Evolutionary conservation across 1,140 invertebrate genomes (phyloP), one percentile per base, ranked within the genome.

Genomic region (Heliothis virescens): DNA sequence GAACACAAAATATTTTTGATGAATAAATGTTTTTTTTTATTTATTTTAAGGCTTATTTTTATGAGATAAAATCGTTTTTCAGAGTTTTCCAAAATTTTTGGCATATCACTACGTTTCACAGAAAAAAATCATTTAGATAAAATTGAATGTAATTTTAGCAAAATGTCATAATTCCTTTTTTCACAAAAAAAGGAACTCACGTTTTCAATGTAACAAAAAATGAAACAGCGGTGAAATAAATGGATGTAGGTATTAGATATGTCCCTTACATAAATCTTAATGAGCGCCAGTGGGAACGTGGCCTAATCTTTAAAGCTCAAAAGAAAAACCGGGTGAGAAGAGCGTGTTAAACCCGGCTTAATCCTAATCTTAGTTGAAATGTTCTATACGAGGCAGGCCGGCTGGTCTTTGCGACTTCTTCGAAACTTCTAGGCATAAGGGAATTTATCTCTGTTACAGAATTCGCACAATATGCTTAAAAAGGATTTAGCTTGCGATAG

Each of bases 251-350:
- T 26, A 53, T 52, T 29, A 71, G 21, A 71, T 52, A 53, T 53
- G 67, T 53, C 21, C 48, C 18, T 71, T 26, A 47, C 52, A 72
- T 72, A 72, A 57, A 79, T 50, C 53, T 71, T 79, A 79, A 72
- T 79, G 69, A 73, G 55, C 18, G 57, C 26, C 69, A 53, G 50
- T 53, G 47, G 18, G 18, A 50, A 60, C 50, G 67, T 3, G 18
- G 52, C 29, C 63, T 79, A 79, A 79, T 79, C 69, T 79, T 53
- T 72, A 73, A 73, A 69, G 78, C 69, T 79, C 29, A 52, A 55
- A 52, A 79, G 78, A 79, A 79, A 79, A 79, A 79, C 57, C 59
- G 78, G 26, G 21, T 55, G 65, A 71, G 77, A 50, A 60, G 59
- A 73, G 69, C 18, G 48, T 50, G 63, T 41, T 79, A 73, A 79